phyloP scores from a whole-genome alignment of 2,113 vertebrate genomes.

The Cinclus mexicanus region DNA sequence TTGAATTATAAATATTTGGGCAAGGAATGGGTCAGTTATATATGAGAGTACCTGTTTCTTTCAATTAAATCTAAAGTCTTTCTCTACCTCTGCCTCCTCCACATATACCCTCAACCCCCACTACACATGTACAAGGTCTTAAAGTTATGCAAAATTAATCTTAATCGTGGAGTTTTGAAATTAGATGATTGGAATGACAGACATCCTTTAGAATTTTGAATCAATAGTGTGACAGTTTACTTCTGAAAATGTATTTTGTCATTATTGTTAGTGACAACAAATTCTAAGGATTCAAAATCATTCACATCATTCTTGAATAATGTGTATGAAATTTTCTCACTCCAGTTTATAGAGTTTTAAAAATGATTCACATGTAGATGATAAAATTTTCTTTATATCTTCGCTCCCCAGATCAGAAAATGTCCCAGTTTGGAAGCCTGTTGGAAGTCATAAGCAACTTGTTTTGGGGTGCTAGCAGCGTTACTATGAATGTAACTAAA shows the following conservation, averaged over 20 bases:
- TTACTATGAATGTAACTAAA: not conserved
- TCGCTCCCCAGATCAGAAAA: not conserved
- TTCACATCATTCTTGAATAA: not conserved
- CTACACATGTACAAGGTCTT: not conserved
- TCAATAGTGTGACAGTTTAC: not conserved
- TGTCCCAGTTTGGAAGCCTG: not conserved
- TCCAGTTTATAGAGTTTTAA: not conserved
- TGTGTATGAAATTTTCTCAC: not conserved
- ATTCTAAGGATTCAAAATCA: not conserved
- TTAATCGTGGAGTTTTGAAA: not conserved
- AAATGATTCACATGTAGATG: not conserved
- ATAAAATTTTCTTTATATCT: not conserved
- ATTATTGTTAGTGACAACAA: not conserved
- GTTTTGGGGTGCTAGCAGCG: not conserved
- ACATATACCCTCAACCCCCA: fast-evolving
- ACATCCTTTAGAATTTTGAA: not conserved
- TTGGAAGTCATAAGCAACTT: not conserved
- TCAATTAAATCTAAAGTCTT: not conserved
- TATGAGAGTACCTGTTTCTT: not conserved
- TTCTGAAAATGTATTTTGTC: not conserved
- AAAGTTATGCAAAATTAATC: not conserved
- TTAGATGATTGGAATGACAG: not conserved
- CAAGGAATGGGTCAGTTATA: not conserved
- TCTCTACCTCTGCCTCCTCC: not conserved
- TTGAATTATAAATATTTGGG: not conserved